Base-by-base conservation (phyloP, 64 coral and sea anemone species). In the Acropora tenuis region DNA sequence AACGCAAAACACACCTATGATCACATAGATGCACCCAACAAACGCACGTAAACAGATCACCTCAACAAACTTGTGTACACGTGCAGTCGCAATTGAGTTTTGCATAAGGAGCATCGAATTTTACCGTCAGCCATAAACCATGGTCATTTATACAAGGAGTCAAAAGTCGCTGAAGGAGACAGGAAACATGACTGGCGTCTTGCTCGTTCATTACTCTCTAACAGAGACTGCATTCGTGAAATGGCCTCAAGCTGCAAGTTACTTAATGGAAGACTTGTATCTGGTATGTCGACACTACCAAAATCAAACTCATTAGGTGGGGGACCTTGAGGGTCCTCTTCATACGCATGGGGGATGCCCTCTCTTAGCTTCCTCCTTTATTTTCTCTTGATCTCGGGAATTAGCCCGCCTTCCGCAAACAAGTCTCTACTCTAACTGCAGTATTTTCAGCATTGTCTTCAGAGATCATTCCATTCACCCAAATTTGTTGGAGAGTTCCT, bases 401-500 rank as follows among this genome's bases (percentile, higher is more conserved):
- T 45, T 43, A 13, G 42, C 0, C 6, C 15, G 43, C 9, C 41
- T 76, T 41, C 43, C 43, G 41, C 43, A 41, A 76, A 44, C 8
- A 76, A 45, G 15, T 76, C 41, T 45, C 41, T 76, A 63, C 71
- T 40, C 71, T 74, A 40, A 76, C 43, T 76, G 73, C 41, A 76
- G 73, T 76, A 76, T 45, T 76, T 43, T 43, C 73, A 2, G 73
- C 41, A 45, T 76, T 76, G 3, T 76, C 73, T 76, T 46, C 1
- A 13, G 73, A 76, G 43, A 88, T 72, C 74, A 93, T 79, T 1
- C 91, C 84, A 93, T 88, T 93, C 60, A 78, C 87, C 91, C 84
- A 93, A 15, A 88, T 93, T 82, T 93, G 91, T 16, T 63, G 42
- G 41, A 84, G 83, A 42, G 75, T 87, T 84, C 17, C 10, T 46